Percentiles rank a stretch among this genome's conserved stretches.
phyloP scores from a whole-genome alignment of 2,113 vertebrate genomes.

The Tachycineta bicolor region DNA sequence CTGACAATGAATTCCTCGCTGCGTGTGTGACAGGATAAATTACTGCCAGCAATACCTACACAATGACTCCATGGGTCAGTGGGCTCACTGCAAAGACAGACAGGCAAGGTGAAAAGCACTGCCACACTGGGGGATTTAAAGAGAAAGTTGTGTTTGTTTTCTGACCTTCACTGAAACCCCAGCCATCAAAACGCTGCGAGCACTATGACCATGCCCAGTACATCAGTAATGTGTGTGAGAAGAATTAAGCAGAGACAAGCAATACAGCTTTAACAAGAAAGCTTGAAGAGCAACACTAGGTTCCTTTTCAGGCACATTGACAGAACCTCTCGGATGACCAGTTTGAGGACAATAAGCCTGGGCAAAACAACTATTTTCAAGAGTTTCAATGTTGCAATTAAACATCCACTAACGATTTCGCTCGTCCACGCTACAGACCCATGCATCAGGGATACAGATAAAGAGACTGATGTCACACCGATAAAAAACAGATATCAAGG shows the following conservation, averaged over 20 bases:
- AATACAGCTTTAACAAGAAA: not conserved
- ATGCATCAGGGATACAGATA: not conserved
- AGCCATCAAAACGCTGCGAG: not conserved
- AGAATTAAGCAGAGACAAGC: not conserved
- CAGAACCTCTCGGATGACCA: not conserved
- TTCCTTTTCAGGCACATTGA: not conserved
- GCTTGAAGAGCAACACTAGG: not conserved
- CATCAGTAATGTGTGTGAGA: fast-evolving
- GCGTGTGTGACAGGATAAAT: not conserved
- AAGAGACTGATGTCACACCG: not conserved
- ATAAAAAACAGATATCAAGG: not conserved
- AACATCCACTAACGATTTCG: not conserved
- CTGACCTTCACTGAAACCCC: not conserved
- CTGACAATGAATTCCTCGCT: conserved; percentile 29
- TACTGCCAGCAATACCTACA: conserved; percentile 19
- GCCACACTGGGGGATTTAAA: not conserved
- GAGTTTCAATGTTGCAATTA: not conserved
- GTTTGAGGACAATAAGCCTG: not conserved
- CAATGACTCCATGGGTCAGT: not conserved
- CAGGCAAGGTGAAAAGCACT: not conserved
- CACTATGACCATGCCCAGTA: not conserved
- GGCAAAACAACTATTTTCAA: not conserved
- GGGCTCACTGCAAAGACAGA: not conserved
- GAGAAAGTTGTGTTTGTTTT: not conserved
- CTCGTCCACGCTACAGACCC: not conserved